Base-by-base conservation (phyloP, 1,140 invertebrate species). In the Luehdorfia chinensis region DNA sequence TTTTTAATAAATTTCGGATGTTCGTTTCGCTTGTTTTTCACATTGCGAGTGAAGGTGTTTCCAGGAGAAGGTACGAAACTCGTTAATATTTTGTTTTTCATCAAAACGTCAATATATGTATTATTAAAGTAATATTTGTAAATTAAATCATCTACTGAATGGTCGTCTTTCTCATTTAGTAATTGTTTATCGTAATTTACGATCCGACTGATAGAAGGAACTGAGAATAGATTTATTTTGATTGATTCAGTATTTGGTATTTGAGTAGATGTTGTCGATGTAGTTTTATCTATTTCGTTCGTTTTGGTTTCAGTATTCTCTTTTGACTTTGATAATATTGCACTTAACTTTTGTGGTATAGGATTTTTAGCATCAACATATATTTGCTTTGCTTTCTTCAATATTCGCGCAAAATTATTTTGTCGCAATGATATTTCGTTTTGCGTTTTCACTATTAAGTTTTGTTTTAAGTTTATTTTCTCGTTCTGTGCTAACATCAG, bases 81-180 rank as follows among this genome's bases (percentile, higher is more conserved):
- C 0, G 56, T 50, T 7, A 81, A 30, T 14, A 85, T 60, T 55
- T 81, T 79, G 14, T 55, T 73, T 28, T 63, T 79, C 60, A 83
- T 79, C 4, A 84, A 21, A 16, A 65, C 72, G 39, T 80, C 75
- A 13, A 83, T 77, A 13, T 77, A 77, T 1, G 80, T 84, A 25
- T 84, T 84, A 16, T 84, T 84, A 16, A 84, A 84, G 28, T 84
- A 84, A 27, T 75, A 80, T 66, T 83, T 84, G 33, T 80, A 83
- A 18, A 84, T 66, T 50, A 84, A 66, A 49, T 84, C 78, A 31
- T 84, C 80, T 1, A 83, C 66, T 9, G 66, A 37, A 14, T 79
- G 60, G 3, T 75, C 56, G 28, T 84, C 77, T 67, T 80, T 84
- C 33, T 83, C 76, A 15, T 65, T 63, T 2, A 84, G 31, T 16